These are phyloP conservation scores for Micrasema longulum DNA, from an alignment of 1,140 invertebrate species.

Conservation along the genomic window DNA sequence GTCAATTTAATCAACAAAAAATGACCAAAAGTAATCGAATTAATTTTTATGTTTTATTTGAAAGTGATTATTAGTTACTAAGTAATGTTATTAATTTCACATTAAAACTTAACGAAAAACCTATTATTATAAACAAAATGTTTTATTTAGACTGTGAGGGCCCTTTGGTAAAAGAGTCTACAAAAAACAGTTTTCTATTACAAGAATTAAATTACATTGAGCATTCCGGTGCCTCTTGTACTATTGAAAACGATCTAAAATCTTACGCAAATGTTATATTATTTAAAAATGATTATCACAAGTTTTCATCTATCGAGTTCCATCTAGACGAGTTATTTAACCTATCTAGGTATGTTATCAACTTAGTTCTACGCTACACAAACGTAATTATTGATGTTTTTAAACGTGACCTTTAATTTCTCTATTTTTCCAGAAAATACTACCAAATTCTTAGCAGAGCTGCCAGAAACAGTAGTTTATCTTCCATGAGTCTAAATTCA, in stretches of 20 bases:
- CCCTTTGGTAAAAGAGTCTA: slow-evolving; percentile 3
- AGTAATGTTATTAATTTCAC: too few species aligned
- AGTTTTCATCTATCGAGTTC: slow-evolving; percentile 14
- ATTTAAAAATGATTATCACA: slow-evolving; percentile 44
- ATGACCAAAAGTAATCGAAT: too few species aligned
- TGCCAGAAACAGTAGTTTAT: slow-evolving; percentile 36
- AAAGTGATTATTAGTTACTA: too few species aligned
- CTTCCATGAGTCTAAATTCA: neutral
- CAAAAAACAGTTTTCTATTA: slow-evolving; percentile 19
- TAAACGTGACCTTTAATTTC: slow-evolving; percentile 4
- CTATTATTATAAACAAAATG: too few species aligned
- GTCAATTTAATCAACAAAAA: slow-evolving; percentile 22
- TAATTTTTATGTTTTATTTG: too few species aligned
- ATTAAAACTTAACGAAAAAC: too few species aligned
- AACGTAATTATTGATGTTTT: too few species aligned
- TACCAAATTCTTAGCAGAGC: slow-evolving; percentile 41
- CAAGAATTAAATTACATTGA: slow-evolving; percentile 13
- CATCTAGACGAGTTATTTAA: slow-evolving; percentile 38
- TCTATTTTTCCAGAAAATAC: slow-evolving; percentile 41
- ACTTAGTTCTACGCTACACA: neutral
- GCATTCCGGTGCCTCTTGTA: neutral
- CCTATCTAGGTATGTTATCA: slow-evolving; percentile 29
- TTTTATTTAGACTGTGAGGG: slow-evolving; percentile 41
- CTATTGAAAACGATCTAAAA: slow-evolving; percentile 2
- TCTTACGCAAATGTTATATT: slow-evolving; percentile 20